phyloP scores from a whole-genome alignment of 2,113 vertebrate species.

The Camelus dromedarius region DNA sequence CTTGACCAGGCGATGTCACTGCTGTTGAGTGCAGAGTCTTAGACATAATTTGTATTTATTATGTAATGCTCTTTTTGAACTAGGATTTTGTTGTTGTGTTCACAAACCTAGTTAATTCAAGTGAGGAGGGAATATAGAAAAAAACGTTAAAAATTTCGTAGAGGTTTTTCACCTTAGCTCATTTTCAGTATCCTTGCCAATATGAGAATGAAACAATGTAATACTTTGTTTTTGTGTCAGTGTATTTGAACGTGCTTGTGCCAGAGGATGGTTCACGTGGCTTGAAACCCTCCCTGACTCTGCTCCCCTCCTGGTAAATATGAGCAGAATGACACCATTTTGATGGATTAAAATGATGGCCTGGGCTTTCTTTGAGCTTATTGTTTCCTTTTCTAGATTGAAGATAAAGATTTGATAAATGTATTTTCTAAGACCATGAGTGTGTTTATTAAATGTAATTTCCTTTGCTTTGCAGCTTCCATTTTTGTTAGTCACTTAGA shows the following conservation, averaged over 20 bases:
- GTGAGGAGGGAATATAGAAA: neutral
- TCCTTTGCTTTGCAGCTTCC: neutral
- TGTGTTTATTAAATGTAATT: slow-evolving; percentile 18
- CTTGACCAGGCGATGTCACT: neutral
- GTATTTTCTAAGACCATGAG: neutral
- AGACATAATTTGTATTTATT: neutral
- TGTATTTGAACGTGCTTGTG: neutral
- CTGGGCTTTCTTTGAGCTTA: neutral
- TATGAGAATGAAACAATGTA: neutral
- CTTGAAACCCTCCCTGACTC: neutral
- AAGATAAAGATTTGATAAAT: slow-evolving; percentile 8
- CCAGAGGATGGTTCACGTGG: neutral
- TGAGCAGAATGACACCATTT: neutral
- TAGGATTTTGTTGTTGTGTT: neutral
- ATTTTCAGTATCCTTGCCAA: neutral
- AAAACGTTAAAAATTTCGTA: neutral
- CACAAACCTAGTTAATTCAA: neutral
- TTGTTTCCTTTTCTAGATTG: neutral
- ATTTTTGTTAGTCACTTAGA: neutral
- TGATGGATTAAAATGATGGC: slow-evolving; percentile 8
- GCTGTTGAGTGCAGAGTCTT: neutral
- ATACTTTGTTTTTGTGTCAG: neutral
- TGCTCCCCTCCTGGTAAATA: neutral
- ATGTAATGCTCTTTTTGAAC: neutral
- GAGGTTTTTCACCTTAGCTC: neutral